Conservation (phyloP, 2,113 vertebrate species). For the Trogon surrucura region DNA sequence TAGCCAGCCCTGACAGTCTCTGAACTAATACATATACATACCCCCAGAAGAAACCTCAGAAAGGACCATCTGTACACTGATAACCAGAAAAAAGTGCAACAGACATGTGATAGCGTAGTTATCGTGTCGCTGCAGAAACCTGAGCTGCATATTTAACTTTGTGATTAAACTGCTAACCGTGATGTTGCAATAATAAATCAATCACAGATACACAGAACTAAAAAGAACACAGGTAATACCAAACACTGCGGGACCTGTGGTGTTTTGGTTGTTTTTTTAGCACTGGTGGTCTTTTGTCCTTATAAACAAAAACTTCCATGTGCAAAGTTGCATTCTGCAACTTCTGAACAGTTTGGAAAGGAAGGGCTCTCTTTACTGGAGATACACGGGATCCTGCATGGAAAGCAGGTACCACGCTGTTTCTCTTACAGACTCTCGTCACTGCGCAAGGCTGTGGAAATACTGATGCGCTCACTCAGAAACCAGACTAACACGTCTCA, state of each 20-base stretch:
- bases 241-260: background rate
- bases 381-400: background rate
- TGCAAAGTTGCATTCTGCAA: background rate
- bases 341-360: background rate
- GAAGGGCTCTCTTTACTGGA: background rate
- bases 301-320: background rate
- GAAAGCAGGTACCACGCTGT: background rate
- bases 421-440: background rate
- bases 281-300: background rate
- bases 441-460: background rate
- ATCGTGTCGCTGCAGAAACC: background rate
- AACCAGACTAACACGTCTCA: background rate
- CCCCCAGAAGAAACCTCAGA: background rate
- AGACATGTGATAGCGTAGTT: background rate
- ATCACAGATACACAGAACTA: background rate
- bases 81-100: background rate
- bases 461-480: background rate
- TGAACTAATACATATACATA: background rate
- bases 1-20: background rate
- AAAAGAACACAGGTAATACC: background rate
- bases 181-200: background rate
- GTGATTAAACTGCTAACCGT: background rate
- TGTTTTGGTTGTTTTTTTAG: background rate
- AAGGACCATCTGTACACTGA: background rate
- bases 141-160: background rate